Evolutionary conservation across 2,797 vertebrate species (phyloP), one percentile per base, ranked within the genome.

Genomic region (Scolopax bukidnonensis): DNA sequence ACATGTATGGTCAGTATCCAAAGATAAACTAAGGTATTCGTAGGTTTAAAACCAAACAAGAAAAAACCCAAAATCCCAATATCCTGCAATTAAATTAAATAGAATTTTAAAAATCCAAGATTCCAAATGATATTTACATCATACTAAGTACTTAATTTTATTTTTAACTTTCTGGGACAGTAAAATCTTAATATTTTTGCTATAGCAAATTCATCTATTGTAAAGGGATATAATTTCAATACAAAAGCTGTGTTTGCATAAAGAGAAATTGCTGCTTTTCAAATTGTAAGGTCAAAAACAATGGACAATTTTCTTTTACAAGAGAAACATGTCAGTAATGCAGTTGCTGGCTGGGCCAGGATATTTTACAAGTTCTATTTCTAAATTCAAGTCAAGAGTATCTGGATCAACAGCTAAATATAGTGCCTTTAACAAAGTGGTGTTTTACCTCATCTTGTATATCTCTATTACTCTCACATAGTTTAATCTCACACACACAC

Each of bases 401-500:
- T 93, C 89, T 92, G 81, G 77, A 86, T 60, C 36, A 81, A 89
- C 47, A 87, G 45, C 51, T 94, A 90, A 90, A 91, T 28, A 94
- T 43, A 96, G 91, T 86, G 85, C 85, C 65, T 91, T 84, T 51
- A 82, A 64, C 41, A 87, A 94, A 95, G 86, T 89, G 95, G 93
- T 93, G 80, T 19, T 95, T 96, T 76, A 93, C 82, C 91, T 95
- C 36, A 82, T 45, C 78, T 40, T 59, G 53, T 28, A 51, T 15
- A 56, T 11, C 41, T 78, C 74, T 56, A 25, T 41, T 36, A 51
- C 54, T 75, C 48, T 73, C 32, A 83, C 4, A 20, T 0, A 81
- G 33, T 21, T 92, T 36, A 51, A 56, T 51, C 86, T 81, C 77
- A 84, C 65, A 84, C 21, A 5, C 74, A 50, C 38, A 86, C 88